Percentiles rank a stretch among this genome's conserved stretches.
Evolutionary conservation across 30 jellyfish, hydroid and myxozoan genomes (phyloP).

Genomic region (Turritopsis rubra): DNA sequence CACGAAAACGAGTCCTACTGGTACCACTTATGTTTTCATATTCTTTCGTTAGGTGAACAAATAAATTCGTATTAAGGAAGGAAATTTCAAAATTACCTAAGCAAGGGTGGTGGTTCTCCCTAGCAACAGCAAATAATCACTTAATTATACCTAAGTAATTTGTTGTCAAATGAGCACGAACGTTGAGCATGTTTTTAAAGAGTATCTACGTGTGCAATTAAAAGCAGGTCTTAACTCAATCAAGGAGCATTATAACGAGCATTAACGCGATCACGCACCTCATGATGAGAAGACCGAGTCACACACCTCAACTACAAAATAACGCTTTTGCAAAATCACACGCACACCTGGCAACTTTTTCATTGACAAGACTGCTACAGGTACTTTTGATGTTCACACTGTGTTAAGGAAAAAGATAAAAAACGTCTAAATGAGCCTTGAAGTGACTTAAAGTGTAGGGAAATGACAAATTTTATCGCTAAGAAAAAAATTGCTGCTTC

Average conservation of each 20-base stretch:
- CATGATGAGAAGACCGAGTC: background rate
- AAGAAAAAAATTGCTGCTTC: background rate
- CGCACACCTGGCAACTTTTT: background rate
- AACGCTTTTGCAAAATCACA: background rate
- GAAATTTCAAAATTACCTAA: background rate
- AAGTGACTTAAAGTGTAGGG: background rate
- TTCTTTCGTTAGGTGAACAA: background rate
- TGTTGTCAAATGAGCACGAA: background rate
- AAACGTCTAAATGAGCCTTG: background rate
- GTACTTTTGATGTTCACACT: too few relatives aligned
- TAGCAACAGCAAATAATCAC: background rate
- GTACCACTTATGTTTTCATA: background rate
- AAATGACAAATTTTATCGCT: background rate
- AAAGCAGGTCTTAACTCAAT: background rate
- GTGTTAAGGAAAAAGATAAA: too few relatives aligned
- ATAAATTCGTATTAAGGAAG: background rate
- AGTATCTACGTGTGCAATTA: too few relatives aligned
- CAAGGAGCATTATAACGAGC: background rate
- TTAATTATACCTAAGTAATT: background rate
- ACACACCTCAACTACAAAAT: background rate
- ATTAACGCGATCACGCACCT: background rate
- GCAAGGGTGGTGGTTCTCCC: background rate
- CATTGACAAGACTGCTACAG: background rate
- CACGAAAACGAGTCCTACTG: background rate
- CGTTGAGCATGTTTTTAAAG: background rate